Base-by-base conservation (phyloP, 2,888 invertebrate species). In the Lampropteryx suffumata region DNA sequence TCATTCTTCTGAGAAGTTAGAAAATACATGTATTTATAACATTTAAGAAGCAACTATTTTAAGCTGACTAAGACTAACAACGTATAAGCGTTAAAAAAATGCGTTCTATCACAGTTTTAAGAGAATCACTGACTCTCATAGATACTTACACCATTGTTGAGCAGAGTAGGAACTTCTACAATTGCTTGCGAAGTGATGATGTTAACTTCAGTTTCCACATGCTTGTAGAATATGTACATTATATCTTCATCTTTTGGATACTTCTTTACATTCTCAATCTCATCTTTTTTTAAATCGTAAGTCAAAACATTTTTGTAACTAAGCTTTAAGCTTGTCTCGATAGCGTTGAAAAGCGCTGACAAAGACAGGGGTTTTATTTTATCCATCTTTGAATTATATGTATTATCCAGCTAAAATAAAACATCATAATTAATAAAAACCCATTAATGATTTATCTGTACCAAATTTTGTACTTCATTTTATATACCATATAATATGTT, bases 281-380 rank as follows among this genome's bases (percentile, higher is more conserved):
- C 44, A 46, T 61, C 61, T 32, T 63, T 65, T 8, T 62, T 65
- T 6, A 61, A 44, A 58, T 70, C 65, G 42, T 60, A 70, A 0
- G 71, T 62, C 9, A 67, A 12, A 46, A 76, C 67, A 47, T 70
- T 76, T 17, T 58, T 64, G 36, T 73, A 64, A 50, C 76, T 75
- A 21, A 73, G 64, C 63, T 72, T 76, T 35, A 79, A 61, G 55
- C 76, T 72, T 1, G 53, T 67, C 61, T 80, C 80, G 36, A 79
- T 56, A 24, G 73, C 63, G 34, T 63, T 75, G 45, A 80, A 73
- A 26, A 73, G 55, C 14, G 66, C 61, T 37, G 65, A 54, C 45
- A 76, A 36, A 14, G 64, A 52, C 55, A 67, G 71, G 10, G 67
- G 60, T 47, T 57, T 45, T 21, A 59, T 28, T 50, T 62, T 63